phyloP scores from a whole-genome alignment of 2,797 vertebrate genomes.

The Sebastolobus alascanus region DNA sequence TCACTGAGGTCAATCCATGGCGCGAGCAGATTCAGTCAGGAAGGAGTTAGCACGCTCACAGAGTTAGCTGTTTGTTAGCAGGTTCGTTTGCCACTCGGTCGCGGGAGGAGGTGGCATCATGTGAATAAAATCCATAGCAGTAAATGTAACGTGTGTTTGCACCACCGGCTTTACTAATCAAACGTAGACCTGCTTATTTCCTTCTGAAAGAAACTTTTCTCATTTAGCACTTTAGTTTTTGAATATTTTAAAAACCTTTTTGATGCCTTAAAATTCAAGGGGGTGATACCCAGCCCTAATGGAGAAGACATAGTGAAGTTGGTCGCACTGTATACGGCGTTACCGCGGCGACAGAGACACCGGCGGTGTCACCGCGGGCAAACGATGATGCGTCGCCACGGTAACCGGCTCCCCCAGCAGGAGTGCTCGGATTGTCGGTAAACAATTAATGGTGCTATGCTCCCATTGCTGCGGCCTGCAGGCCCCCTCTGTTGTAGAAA shows the following conservation, averaged over 20 bases:
- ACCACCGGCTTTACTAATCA: background rate
- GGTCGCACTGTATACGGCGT: slow-evolving; percentile 26
- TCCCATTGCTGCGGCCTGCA: slow-evolving; percentile 81
- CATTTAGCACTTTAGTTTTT: slow-evolving; percentile 70
- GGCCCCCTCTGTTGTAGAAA: slow-evolving; percentile 91
- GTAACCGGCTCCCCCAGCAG: slow-evolving; percentile 29
- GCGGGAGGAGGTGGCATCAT: background rate
- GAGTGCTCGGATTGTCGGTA: slow-evolving; percentile 32
- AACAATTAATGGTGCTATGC: slow-evolving; percentile 76
- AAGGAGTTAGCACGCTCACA: background rate
- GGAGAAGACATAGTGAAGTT: slow-evolving; percentile 37
- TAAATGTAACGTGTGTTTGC: background rate
- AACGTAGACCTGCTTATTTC: background rate
- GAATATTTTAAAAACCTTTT: slow-evolving; percentile 51
- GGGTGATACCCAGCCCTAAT: slow-evolving; percentile 68
- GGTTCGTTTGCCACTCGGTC: background rate
- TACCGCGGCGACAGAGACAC: slow-evolving; percentile 3
- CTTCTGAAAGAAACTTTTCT: slow-evolving; percentile 14
- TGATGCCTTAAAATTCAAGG: slow-evolving; percentile 74
- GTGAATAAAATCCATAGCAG: background rate
- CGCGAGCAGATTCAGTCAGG: background rate
- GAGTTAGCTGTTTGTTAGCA: background rate
- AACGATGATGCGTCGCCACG: slow-evolving; percentile 7
- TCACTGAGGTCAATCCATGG: background rate
- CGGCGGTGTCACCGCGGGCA: slow-evolving; percentile 11